These are phyloP conservation scores for Crioceris asparagi DNA, from an alignment of 2,888 invertebrate species.

Conservation along the genomic window DNA sequence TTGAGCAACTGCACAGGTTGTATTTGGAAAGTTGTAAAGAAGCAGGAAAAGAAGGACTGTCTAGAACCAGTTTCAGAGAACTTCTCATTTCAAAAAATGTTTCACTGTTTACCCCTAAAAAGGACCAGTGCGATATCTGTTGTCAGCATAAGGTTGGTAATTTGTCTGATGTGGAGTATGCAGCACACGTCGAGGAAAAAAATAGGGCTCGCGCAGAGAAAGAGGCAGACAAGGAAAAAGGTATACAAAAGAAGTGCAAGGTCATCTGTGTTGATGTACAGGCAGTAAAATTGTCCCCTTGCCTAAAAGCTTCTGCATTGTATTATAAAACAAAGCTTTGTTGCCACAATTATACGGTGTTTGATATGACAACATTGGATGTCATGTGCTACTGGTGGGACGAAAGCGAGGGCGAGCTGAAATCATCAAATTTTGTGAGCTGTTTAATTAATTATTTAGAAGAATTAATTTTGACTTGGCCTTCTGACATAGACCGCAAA, in stretches of 20 bases:
- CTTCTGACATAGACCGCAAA: conserved; percentile 7
- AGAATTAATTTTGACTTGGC: no score
- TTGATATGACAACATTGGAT: conserved; percentile 16
- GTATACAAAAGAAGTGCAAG: conserved; percentile 13
- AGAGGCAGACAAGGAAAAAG: conserved; percentile 13
- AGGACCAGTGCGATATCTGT: conserved; percentile 15
- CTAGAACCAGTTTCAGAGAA: conserved; percentile 11
- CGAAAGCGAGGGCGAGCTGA: conserved; percentile 11
- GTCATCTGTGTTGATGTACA: conserved; percentile 12
- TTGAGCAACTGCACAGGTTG: conserved; percentile 9
- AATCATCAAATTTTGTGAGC: conserved; percentile 19
- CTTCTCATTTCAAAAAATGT: conserved; percentile 14
- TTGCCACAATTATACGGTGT: conserved; percentile 25
- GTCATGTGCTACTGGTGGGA: no score
- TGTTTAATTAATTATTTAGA: conserved; percentile 16
- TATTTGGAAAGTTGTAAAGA: conserved; percentile 11
- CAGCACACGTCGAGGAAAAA: conserved; percentile 11
- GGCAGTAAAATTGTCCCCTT: conserved; percentile 21
- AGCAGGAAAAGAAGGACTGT: conserved; percentile 9
- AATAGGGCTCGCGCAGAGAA: conserved; percentile 13
- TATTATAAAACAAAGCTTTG: conserved; percentile 25
- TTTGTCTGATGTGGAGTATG: conserved; percentile 2
- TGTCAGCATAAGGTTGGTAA: conserved; percentile 2
- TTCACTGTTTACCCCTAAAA: conserved; percentile 11
- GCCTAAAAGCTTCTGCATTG: conserved; percentile 16